Conservation (phyloP, 2,113 vertebrate genomes). For the Crotalus horridus region DNA sequence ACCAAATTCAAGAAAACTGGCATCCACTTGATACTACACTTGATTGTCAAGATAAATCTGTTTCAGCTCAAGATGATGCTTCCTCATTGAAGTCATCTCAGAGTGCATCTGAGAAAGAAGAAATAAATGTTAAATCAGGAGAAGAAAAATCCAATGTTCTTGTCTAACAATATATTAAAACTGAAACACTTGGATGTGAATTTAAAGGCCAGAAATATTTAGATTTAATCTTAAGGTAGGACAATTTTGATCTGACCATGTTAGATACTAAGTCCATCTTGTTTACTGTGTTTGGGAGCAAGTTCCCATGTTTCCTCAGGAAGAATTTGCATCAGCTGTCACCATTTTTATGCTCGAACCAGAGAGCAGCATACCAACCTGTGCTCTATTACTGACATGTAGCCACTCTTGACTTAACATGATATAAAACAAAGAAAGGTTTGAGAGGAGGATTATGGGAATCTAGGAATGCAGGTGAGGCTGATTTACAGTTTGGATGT, state of each 20-base stretch:
- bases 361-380: not conserved
- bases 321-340: not conserved
- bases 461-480: not conserved
- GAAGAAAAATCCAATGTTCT: not conserved
- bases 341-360: not conserved
- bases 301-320: not conserved
- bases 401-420: not conserved
- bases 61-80: constrained; percentile 30
- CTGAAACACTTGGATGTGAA: not conserved
- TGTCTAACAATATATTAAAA: not conserved
- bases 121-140: not conserved
- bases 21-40: not conserved
- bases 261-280: not conserved
- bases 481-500: not conserved
- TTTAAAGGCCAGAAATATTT: not conserved
- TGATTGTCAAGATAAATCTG: not conserved
- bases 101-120: not conserved
- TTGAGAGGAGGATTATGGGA: not conserved
- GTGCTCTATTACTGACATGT: not conserved
- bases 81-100: not conserved
- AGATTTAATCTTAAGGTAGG: not conserved
- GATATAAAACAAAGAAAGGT: not conserved
- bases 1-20: constrained; percentile 5
- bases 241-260: not conserved
- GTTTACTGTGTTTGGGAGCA: not conserved